These are phyloP conservation scores for Syngnathus acus DNA, from an alignment of 2,797 vertebrate genomes.

Conservation along the genomic window DNA sequence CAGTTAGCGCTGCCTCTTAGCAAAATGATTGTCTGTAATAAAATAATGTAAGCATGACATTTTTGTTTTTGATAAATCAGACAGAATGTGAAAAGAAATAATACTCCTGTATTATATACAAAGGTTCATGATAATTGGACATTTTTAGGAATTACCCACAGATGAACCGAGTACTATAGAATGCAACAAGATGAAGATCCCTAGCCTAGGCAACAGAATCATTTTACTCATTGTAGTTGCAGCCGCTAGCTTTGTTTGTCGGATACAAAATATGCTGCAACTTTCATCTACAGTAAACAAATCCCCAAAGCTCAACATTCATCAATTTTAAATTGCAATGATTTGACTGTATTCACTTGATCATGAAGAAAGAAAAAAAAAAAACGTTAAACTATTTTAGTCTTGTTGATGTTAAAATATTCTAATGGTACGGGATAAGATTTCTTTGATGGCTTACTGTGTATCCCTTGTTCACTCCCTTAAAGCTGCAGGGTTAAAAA, in stretches of 20 bases:
- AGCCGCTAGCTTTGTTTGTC: background rate
- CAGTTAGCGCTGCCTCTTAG: background rate
- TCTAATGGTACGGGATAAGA: background rate
- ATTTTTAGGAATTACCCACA: background rate
- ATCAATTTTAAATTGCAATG: too few relatives aligned
- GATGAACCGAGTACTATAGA: background rate
- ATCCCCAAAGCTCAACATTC: background rate
- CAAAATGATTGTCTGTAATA: background rate
- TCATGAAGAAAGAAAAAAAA: background rate
- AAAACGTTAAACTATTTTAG: too few relatives aligned
- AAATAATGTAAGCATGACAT: background rate
- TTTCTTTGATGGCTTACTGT: background rate
- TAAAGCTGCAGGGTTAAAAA: too few relatives aligned
- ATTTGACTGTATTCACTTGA: background rate
- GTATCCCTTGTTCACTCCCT: too few relatives aligned
- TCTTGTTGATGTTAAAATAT: background rate
- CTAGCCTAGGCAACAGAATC: background rate
- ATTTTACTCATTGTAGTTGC: background rate
- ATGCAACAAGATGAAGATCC: background rate
- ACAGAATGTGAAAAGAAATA: background rate
- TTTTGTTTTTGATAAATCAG: background rate
- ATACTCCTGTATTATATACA: background rate
- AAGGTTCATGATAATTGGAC: background rate
- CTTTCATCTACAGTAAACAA: background rate
- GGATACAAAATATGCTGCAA: background rate